A percentile compares a stretch with the other conserved stretches of the same genome.
phyloP scores from a whole-genome alignment of 64 coral and sea anemone species.

The Platygyra sinensis region DNA sequence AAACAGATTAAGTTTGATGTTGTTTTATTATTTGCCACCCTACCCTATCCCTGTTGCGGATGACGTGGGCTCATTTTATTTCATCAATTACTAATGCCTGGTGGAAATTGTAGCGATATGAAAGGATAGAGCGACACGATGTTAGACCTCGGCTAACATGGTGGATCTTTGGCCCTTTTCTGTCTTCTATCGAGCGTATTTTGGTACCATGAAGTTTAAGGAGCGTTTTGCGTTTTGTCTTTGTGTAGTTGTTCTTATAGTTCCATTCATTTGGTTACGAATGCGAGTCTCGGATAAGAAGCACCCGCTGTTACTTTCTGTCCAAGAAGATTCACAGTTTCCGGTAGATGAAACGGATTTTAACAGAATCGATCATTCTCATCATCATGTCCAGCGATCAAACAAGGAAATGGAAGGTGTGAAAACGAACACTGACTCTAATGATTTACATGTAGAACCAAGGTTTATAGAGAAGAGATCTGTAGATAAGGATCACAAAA shows the following conservation, averaged over 20 bases:
- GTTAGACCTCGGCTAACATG: background rate
- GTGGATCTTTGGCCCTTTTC: constrained; percentile 53
- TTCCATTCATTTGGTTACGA: constrained; percentile 79
- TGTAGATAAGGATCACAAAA: background rate
- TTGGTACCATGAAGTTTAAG: constrained; percentile 84
- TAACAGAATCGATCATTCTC: constrained; percentile 62
- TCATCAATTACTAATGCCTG: constrained; percentile 13
- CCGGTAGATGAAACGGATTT: constrained; percentile 58
- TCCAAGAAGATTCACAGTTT: constrained; percentile 7
- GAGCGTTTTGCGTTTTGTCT: constrained; percentile 62
- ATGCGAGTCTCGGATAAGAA: constrained; percentile 27
- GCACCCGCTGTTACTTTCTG: constrained; percentile 19
- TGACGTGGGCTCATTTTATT: background rate
- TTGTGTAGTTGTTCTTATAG: constrained; percentile 46
- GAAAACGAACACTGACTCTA: background rate
- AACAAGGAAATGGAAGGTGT: background rate
- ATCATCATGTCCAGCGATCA: constrained; percentile 33
- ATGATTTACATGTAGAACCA: background rate
- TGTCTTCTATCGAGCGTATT: constrained; percentile 34
- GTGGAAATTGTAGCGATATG: constrained; percentile 3
- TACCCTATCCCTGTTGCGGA: background rate
- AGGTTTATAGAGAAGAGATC: background rate
- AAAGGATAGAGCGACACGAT: constrained; percentile 38
- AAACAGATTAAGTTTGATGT: background rate
- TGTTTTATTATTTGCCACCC: background rate